Base-by-base conservation (phyloP, 2,797 vertebrate genomes). In the Sebastes hubbsi region DNA sequence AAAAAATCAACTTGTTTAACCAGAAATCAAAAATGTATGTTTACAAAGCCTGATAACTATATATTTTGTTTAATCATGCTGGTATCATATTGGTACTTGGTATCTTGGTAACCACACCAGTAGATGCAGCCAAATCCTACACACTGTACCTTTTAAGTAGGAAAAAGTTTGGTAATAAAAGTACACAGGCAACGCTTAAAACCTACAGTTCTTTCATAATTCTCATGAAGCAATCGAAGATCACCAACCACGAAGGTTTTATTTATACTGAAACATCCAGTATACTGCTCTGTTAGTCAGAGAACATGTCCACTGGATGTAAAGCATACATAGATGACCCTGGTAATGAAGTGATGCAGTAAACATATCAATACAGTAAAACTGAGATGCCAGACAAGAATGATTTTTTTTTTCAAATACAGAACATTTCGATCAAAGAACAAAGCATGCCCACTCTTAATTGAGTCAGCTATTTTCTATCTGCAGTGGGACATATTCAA, bases 291-390 rank as follows among this genome's bases (percentile, higher is more conserved):
- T 0, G 22, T 27, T 24, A 49, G 24, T 49, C 38, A 22, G 71
- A 11, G 9, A 60, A 20, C 46, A 18, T 11, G 60, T 72, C 62
- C 20, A 29, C 38, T 55, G 64, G 59, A 56, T 11, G 4, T 55
- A 22, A 14, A 54, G 46, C 54, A 49, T 29, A 30, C 16, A 60
- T 2, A 58, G 20, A 67, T 14, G 27, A 55, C n/a, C 24, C 3
- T 25, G 16, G 25, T n/a, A 18, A 30, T 58, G 29, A 58, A 16
- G 2, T 12, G 14, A 54, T 5, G 6, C 16, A 36, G 59, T 46
- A 78, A 55, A 64, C 12, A 58, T 32, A 46, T 20, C 42, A 65
- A 3, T 61, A 72, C 71, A 78, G 66, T 52, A 52, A 74, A 64
- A 72, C n/a, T 13, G 27, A 25, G 27, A 34, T 29, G n/a, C 46